Evolutionary conservation across 2,888 invertebrate species (phyloP).

Genomic region (Drosophila ezoana): DNA sequence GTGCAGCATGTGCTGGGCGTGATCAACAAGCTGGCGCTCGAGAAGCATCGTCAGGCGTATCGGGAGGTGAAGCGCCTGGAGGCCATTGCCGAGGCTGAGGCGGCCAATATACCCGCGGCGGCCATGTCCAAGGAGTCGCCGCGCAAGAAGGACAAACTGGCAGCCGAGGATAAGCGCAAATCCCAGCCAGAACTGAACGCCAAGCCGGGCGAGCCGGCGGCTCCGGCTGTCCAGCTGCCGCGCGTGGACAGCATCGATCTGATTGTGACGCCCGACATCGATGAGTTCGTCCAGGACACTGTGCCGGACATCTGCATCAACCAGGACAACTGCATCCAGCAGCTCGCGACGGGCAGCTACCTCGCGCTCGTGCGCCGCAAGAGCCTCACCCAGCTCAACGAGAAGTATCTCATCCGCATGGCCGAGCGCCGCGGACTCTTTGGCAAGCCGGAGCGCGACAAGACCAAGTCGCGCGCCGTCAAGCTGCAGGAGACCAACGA

Average conservation of each 20-base stretch:
- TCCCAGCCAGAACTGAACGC: constrained; percentile 39
- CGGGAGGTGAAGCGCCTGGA: constrained; percentile 81
- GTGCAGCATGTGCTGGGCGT: constrained; percentile 88
- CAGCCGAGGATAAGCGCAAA: constrained; percentile 59
- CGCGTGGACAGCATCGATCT: constrained; percentile 64
- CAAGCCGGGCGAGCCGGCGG: constrained; percentile 28
- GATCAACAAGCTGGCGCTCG: constrained; percentile 89
- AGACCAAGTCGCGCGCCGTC: constrained; percentile 82
- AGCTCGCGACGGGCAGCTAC: constrained; percentile 86
- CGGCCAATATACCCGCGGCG: constrained; percentile 80
- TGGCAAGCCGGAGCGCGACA: constrained; percentile 85
- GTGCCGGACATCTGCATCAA: constrained; percentile 87
- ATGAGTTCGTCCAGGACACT: constrained; percentile 88
- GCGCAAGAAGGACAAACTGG: constrained; percentile 66
- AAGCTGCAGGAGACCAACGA: constrained; percentile 82
- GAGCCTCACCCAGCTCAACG: constrained; percentile 90
- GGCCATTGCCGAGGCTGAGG: constrained; percentile 82
- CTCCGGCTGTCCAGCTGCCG: constrained; percentile 28
- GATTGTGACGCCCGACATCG: constrained; percentile 77
- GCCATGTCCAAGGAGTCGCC: constrained; percentile 74
- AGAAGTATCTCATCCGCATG: constrained; percentile 93
- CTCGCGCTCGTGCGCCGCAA: constrained; percentile 88
- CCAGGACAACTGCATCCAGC: constrained; percentile 85
- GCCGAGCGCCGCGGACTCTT: constrained; percentile 93
- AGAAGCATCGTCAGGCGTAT: constrained; percentile 87